Percentiles rank a stretch among this genome's conserved stretches.
These are phyloP conservation scores for Prochilodus magdalenae DNA, from an alignment of 2,113 vertebrate genomes.

Conservation along the genomic window DNA sequence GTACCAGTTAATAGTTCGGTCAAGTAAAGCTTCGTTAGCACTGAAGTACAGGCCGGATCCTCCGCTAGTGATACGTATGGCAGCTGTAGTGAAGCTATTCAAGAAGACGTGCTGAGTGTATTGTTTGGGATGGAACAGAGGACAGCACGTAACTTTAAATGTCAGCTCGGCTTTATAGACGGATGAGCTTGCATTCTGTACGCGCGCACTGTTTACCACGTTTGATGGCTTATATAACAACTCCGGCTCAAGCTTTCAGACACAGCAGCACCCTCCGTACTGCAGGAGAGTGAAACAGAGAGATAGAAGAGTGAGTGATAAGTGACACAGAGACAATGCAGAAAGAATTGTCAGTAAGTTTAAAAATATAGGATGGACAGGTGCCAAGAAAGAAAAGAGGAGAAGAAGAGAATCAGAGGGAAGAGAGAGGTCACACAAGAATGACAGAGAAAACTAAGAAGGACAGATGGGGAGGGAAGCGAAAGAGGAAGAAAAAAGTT, in stretches of 20 bases:
- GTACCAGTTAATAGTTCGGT: not conserved
- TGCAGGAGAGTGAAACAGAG: not conserved
- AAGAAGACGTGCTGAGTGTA: not conserved
- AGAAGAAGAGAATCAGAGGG: not conserved
- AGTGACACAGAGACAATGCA: constrained; percentile 5
- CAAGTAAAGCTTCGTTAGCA: not conserved
- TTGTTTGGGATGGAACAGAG: constrained; percentile 1
- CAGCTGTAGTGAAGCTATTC: not conserved
- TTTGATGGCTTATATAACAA: constrained; percentile 36
- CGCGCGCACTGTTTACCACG: constrained; percentile 3
- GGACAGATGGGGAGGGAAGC: not conserved
- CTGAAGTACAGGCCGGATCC: not conserved
- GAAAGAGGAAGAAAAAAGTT: too few species aligned
- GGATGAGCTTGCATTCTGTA: constrained; percentile 15
- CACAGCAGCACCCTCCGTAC: not conserved
- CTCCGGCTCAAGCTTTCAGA: not conserved
- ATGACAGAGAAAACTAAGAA: not conserved
- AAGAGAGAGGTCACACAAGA: not conserved
- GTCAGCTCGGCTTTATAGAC: constrained; percentile 8
- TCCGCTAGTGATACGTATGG: not conserved
- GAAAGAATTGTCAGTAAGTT: not conserved
- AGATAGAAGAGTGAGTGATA: constrained; percentile 6
- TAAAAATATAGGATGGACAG: not conserved
- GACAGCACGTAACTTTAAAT: constrained; percentile 17
- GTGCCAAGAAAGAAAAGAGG: not conserved